Evolutionary conservation across 1,140 invertebrate species (phyloP).

Genomic region (Drosophila lini): DNA sequence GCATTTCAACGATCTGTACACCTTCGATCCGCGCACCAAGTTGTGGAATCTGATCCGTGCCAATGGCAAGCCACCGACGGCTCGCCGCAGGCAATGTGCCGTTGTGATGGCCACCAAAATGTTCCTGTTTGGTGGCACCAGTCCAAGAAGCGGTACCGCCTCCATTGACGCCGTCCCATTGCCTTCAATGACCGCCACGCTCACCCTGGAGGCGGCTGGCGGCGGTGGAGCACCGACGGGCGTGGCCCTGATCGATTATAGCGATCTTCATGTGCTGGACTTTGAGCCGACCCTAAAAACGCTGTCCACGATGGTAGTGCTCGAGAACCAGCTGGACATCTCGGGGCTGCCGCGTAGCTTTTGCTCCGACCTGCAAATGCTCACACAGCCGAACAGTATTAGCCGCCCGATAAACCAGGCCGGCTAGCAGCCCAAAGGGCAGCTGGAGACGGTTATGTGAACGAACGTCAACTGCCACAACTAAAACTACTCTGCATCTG

Average conservation of each 20-base stretch:
- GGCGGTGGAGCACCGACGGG: slow-evolving; percentile 3
- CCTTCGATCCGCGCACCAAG: slow-evolving; percentile 88
- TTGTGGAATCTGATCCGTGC: slow-evolving; percentile 88
- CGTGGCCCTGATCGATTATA: slow-evolving; percentile 88
- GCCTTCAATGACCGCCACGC: neutral
- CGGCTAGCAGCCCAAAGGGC: slow-evolving; percentile 55
- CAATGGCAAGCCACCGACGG: slow-evolving; percentile 87
- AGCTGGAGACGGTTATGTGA: neutral
- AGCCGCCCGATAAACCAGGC: slow-evolving; percentile 79
- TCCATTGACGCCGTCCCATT: neutral
- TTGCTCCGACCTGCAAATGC: slow-evolving; percentile 85
- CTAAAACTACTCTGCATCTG: slow-evolving; percentile 4
- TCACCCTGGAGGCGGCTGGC: slow-evolving; percentile 8
- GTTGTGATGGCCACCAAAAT: slow-evolving; percentile 89
- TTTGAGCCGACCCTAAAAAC: slow-evolving; percentile 90
- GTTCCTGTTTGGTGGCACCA: slow-evolving; percentile 94
- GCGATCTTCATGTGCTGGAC: slow-evolving; percentile 91
- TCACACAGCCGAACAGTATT: slow-evolving; percentile 85
- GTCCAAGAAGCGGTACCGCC: slow-evolving; percentile 83
- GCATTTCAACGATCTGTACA: slow-evolving; percentile 93
- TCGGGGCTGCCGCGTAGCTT: slow-evolving; percentile 87
- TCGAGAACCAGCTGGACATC: slow-evolving; percentile 87
- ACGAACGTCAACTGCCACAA: slow-evolving; percentile 36
- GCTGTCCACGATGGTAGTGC: slow-evolving; percentile 87
- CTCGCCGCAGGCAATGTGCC: slow-evolving; percentile 91